These are phyloP conservation scores for Lapara coniferarum DNA, from an alignment of 2,888 invertebrate species.

Conservation along the genomic window DNA sequence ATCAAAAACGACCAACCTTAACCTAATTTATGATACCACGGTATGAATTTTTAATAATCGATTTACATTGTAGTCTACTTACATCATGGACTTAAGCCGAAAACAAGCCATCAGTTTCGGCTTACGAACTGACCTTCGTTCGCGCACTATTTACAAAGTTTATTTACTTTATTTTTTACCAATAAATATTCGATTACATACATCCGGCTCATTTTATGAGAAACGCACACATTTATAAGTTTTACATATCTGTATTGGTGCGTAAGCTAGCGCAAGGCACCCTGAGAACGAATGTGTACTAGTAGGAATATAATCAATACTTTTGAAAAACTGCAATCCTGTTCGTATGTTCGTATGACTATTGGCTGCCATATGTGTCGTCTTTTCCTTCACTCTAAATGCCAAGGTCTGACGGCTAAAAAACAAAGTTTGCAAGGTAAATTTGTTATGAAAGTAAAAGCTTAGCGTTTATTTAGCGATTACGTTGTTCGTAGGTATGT, in stretches of 20 bases:
- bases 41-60: no score
- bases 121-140: background rate
- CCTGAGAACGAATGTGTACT: conserved; percentile 41
- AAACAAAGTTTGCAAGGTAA: conserved; percentile 51
- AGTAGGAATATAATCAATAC: conserved; percentile 46
- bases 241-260: conserved; percentile 34
- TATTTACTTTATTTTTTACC: conserved; percentile 26
- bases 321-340: conserved; percentile 49
- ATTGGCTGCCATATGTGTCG: conserved; percentile 52
- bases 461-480: conserved; percentile 33
- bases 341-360: conserved; percentile 46
- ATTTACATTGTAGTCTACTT: background rate
- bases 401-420: conserved; percentile 61
- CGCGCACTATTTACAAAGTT: conserved; percentile 1
- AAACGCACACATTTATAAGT: conserved; percentile 4
- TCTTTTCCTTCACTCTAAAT: conserved; percentile 66
- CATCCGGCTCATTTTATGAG: conserved; percentile 26
- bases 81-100: background rate
- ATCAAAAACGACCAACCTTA: no score
- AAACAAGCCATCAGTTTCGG: background rate
- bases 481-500: conserved; percentile 29
- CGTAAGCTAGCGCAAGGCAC: conserved; percentile 30
- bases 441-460: conserved; percentile 49
- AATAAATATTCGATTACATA: conserved; percentile 29
- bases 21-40: no score